Conservation (phyloP, 2,113 vertebrate species). For the Lepus americanus region DNA sequence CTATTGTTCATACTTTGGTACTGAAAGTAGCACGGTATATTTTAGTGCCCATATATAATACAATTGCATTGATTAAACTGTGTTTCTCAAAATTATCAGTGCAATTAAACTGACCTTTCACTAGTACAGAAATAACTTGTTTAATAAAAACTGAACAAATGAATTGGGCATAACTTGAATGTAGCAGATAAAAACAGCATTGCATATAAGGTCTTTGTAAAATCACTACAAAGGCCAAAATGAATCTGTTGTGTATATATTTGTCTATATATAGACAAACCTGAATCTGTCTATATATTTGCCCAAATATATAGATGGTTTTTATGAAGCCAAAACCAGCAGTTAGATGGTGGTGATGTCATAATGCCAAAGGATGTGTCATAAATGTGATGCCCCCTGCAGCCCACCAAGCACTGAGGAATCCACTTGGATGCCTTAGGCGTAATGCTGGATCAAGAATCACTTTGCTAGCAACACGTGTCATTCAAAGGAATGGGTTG, state of each 20-base stretch:
- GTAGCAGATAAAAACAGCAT: neutral
- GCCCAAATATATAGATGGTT: neutral
- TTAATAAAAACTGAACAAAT: constrained; percentile 43
- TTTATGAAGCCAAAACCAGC: neutral
- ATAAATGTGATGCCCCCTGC: neutral
- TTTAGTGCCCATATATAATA: constrained; percentile 55
- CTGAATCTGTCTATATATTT: too few relatives aligned
- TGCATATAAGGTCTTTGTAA: constrained; percentile 1
- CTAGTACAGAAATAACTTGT: constrained; percentile 52
- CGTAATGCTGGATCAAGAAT: neutral
- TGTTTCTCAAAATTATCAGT: constrained; percentile 65
- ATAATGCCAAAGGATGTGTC: neutral
- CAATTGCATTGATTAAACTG: constrained; percentile 66
- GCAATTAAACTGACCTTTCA: constrained; percentile 52
- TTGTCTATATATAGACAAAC: too few relatives aligned
- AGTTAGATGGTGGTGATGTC: neutral
- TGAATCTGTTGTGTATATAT: neutral
- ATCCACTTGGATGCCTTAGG: neutral
- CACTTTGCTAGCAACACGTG: neutral
- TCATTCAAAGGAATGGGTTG: neutral
- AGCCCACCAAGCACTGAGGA: neutral
- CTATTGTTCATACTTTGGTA: constrained; percentile 72
- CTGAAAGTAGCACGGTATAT: constrained; percentile 62
- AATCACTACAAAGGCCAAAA: neutral
- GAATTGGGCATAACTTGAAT: constrained; percentile 10